Evolutionary conservation across 1,140 invertebrate species (phyloP).

Genomic region (Radopholus similis): DNA sequence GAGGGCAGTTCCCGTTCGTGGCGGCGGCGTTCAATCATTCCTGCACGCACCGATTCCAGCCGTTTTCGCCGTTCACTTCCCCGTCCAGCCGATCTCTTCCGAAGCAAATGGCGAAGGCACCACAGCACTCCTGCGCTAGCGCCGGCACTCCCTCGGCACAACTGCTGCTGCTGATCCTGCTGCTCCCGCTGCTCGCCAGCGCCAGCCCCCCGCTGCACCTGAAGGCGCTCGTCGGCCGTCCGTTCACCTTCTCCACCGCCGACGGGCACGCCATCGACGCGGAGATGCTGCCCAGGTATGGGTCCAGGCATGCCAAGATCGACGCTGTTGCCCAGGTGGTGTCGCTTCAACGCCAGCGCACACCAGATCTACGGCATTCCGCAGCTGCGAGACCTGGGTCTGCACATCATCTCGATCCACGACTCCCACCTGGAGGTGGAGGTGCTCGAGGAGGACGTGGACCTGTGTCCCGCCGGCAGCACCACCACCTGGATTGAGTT

Average conservation of each 20-base stretch:
- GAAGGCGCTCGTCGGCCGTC: background rate
- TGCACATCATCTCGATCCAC: constrained; percentile 8
- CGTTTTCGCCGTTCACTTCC: too few species aligned
- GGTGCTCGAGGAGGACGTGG: constrained; percentile 15
- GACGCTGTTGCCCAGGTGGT: background rate
- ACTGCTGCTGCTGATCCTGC: background rate
- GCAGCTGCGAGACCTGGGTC: constrained; percentile 15
- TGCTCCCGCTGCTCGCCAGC: background rate
- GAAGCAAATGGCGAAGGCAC: too few species aligned
- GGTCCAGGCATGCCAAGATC: background rate
- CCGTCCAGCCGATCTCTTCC: too few species aligned
- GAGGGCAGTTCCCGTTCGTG: too few species aligned
- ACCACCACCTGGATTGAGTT: constrained; percentile 24
- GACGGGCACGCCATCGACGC: constrained; percentile 12
- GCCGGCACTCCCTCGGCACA: background rate
- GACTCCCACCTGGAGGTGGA: constrained; percentile 17
- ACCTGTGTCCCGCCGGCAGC: constrained; percentile 7
- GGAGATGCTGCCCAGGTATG: constrained; percentile 2
- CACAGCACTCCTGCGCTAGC: too few species aligned
- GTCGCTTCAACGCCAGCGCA: constrained; percentile 4
- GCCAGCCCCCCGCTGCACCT: background rate
- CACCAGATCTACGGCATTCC: constrained; percentile 18
- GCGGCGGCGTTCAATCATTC: too few species aligned
- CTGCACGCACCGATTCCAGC: too few species aligned
- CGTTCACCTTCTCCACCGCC: constrained; percentile 1